Percentiles rank a stretch among this genome's conserved stretches.
Evolutionary conservation across 2,113 vertebrate species (phyloP).

Genomic region (Haplochromis burtoni): DNA sequence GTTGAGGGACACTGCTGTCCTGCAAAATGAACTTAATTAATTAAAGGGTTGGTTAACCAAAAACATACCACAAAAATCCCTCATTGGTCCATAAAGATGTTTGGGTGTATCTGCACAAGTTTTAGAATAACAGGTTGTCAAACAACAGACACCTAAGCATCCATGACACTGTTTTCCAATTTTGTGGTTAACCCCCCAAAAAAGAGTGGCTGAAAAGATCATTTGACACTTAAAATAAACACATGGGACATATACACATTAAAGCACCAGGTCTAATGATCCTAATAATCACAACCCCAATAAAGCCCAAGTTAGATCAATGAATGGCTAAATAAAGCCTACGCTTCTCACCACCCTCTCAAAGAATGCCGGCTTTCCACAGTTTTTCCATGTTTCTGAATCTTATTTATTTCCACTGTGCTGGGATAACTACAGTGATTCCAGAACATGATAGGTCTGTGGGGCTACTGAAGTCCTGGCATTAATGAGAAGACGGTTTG

Average conservation of each 20-base stretch:
- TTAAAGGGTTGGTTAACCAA: background rate
- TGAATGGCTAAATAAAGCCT: background rate
- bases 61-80: background rate
- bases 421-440: background rate
- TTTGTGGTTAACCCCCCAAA: background rate
- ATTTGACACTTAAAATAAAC: background rate
- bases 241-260: background rate
- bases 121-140: background rate
- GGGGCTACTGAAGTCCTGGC: background rate
- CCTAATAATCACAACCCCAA: background rate
- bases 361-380: background rate
- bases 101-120: background rate
- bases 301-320: background rate
- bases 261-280: background rate
- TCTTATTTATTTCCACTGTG: background rate
- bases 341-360: background rate
- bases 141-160: background rate
- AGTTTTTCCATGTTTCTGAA: background rate
- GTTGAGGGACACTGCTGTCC: conserved; percentile 11
- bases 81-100: background rate
- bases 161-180: background rate
- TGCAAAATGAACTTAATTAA: background rate
- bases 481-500: background rate
- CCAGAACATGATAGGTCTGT: background rate
- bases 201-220: background rate